phyloP scores from a whole-genome alignment of 2,113 vertebrate genomes.

The Atractosteus spatula region DNA sequence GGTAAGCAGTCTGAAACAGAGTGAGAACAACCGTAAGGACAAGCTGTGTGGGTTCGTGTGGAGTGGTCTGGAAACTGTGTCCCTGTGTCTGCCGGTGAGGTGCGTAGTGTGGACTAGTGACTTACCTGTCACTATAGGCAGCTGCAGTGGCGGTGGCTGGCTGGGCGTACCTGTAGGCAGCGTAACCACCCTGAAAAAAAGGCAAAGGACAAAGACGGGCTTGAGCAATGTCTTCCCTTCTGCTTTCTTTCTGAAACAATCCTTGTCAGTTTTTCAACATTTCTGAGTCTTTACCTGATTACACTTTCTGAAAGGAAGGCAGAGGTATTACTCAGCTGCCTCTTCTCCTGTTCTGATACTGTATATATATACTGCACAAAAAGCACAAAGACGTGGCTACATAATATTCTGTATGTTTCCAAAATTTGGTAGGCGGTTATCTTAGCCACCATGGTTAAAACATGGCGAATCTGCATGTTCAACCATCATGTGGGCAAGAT shows the following conservation, averaged over 20 bases:
- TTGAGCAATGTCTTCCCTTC: not conserved
- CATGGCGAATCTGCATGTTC: too few species aligned
- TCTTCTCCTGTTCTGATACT: too few species aligned
- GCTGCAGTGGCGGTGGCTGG: slow-evolving; percentile 91
- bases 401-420: too few species aligned
- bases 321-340: too few species aligned
- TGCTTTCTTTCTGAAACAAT: not conserved
- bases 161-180: slow-evolving; percentile 94
- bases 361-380: too few species aligned
- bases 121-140: slow-evolving; percentile 98
- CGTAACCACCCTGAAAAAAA: slow-evolving; percentile 87
- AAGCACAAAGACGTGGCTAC: too few species aligned
- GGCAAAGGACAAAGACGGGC: slow-evolving; percentile 31
- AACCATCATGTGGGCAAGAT: too few species aligned
- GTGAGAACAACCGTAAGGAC: slow-evolving; percentile 1
- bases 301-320: too few species aligned
- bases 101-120: slow-evolving; percentile 23
- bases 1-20: slow-evolving; percentile 10
- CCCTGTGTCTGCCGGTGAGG: slow-evolving; percentile 21
- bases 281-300: slow-evolving; percentile 1
- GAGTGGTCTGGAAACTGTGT: slow-evolving; percentile 18
- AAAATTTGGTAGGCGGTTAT: too few species aligned
- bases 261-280: slow-evolving; percentile 7
- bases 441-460: too few species aligned
- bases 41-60: slow-evolving; percentile 15